These are phyloP conservation scores for Phacellophora camtschatica DNA, from an alignment of 30 jellyfish, hydroid and myxozoan genomes.

Conservation along the genomic window DNA sequence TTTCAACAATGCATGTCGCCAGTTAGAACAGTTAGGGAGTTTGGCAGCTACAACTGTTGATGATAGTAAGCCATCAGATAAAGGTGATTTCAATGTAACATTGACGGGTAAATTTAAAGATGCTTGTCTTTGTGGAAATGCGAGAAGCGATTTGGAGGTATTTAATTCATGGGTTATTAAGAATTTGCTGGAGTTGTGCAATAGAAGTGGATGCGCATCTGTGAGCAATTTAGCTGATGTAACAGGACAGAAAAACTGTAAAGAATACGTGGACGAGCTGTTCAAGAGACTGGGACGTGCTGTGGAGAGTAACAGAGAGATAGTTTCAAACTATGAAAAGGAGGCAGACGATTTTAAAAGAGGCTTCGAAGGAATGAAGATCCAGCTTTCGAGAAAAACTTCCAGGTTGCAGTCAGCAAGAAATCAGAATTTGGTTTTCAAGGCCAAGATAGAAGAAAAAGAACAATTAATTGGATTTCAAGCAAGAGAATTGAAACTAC, in stretches of 20 bases:
- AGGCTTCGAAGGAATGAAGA: background rate
- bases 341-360: background rate
- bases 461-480: background rate
- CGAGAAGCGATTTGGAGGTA: background rate
- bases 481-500: background rate
- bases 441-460: background rate
- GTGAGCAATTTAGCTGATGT: background rate
- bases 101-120: background rate
- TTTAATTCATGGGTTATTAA: background rate
- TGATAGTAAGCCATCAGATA: background rate
- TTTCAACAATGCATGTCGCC: background rate
- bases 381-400: background rate
- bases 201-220: background rate
- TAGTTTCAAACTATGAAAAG: background rate
- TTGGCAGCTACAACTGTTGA: background rate
- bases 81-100: background rate
- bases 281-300: background rate
- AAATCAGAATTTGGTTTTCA: background rate
- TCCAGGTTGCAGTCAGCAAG: background rate
- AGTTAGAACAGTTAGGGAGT: background rate
- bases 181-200: slow-evolving; percentile 13
- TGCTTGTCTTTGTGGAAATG: background rate
- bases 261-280: background rate
- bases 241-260: background rate
- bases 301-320: background rate